phyloP scores from a whole-genome alignment of 2,113 vertebrate species.

The Hypomesus transpacificus region DNA sequence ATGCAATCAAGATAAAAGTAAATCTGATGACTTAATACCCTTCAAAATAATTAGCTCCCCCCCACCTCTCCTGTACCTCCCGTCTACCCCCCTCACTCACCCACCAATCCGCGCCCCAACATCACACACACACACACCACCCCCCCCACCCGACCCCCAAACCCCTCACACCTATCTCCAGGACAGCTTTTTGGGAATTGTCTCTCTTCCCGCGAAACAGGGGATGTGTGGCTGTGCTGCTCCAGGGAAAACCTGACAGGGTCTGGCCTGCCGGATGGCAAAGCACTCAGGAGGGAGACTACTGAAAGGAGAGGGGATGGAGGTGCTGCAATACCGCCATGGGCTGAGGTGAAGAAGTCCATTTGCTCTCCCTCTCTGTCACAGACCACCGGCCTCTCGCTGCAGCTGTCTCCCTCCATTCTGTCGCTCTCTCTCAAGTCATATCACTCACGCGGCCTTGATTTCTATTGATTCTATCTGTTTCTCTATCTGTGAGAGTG shows the following conservation, averaged over 20 bases:
- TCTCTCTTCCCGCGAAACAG: slow-evolving; percentile 41
- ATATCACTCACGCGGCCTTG: too few relatives aligned
- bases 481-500: too few relatives aligned
- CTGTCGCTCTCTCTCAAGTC: too few relatives aligned
- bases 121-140: not conserved
- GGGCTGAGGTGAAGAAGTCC: too few relatives aligned
- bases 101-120: not conserved
- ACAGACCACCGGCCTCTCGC: too few relatives aligned
- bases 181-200: slow-evolving; percentile 79
- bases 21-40: slow-evolving; percentile 99
- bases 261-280: slow-evolving; percentile 61
- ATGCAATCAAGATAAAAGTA: slow-evolving; percentile 99
- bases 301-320: too few relatives aligned
- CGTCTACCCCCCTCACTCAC: slow-evolving; percentile 13
- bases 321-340: too few relatives aligned
- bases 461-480: too few relatives aligned
- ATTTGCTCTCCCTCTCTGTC: too few relatives aligned
- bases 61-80: not conserved
- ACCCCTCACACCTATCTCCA: slow-evolving; percentile 72
- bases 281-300: too few relatives aligned
- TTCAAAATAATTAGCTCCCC: slow-evolving; percentile 96
- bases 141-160: slow-evolving; percentile 20
- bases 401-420: too few relatives aligned
- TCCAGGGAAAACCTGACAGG: too few relatives aligned
- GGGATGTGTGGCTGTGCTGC: slow-evolving; percentile 25